A percentile compares a stretch with the other conserved stretches of the same genome.
Evolutionary conservation across 2,797 vertebrate species (phyloP).

Genomic region (Sebastiscus albofasciatus): DNA sequence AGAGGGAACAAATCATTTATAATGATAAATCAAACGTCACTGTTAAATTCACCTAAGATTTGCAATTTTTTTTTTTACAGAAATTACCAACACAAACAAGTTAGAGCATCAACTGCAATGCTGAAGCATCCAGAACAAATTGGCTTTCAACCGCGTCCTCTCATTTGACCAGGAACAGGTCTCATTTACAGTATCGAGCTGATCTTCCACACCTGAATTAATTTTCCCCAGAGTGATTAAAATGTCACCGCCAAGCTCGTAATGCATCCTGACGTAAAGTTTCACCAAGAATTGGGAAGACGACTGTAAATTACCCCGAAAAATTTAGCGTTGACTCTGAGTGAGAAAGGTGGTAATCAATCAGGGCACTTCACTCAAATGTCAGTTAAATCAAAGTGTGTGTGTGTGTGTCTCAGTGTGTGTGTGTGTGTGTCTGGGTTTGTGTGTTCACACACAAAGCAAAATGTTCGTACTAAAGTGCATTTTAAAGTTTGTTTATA

Average conservation of each 20-base stretch:
- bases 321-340: constrained; percentile 52
- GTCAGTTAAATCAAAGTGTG: constrained; percentile 54
- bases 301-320: constrained; percentile 67
- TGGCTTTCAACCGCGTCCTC: constrained; percentile 20
- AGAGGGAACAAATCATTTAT: neutral
- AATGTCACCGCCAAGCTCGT: constrained; percentile 71
- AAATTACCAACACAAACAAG: neutral
- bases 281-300: constrained; percentile 60
- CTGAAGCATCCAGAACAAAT: constrained; percentile 39
- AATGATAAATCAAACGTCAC: neutral
- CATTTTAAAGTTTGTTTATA: constrained; percentile 18
- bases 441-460: neutral
- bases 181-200: constrained; percentile 59
- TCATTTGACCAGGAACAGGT: constrained; percentile 12
- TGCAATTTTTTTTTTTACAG: too few species aligned
- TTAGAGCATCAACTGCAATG: neutral
- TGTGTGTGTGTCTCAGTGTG: neutral
- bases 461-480: constrained; percentile 16
- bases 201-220: constrained; percentile 59
- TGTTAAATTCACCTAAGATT: neutral
- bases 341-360: constrained; percentile 60
- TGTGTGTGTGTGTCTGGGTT: neutral
- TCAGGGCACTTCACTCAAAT: constrained; percentile 68
- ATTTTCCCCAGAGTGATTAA: constrained; percentile 74
- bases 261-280: constrained; percentile 72